Evolutionary conservation across 2,888 invertebrate genomes (phyloP).

Genomic region (Lasioglossum lativentre): DNA sequence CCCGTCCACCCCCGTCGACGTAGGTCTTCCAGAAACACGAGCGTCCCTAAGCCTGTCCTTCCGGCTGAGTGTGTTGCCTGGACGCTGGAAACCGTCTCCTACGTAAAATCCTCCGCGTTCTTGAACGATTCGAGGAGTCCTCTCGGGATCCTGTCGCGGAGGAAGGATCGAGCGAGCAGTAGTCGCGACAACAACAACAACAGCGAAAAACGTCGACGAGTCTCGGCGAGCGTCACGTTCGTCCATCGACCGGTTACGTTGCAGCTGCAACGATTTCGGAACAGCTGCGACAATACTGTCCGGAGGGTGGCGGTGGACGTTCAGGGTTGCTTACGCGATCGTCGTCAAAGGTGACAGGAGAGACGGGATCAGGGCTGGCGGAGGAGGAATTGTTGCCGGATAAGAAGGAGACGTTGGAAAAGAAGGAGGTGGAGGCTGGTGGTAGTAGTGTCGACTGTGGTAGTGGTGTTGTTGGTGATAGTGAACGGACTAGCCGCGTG

Average conservation of each 20-base stretch:
- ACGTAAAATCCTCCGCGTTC: no score
- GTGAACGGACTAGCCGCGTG: constrained; percentile 29
- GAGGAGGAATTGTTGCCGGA: constrained; percentile 46
- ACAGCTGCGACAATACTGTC: constrained; percentile 63
- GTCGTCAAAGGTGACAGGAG: constrained; percentile 60
- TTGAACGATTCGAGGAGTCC: background rate
- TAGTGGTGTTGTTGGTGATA: constrained; percentile 36
- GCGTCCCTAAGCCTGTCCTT: background rate
- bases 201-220: background rate
- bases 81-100: background rate
- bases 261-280: constrained; percentile 65
- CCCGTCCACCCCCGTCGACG: background rate
- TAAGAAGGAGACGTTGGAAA: constrained; percentile 47
- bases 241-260: constrained; percentile 41
- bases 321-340: constrained; percentile 41
- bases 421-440: constrained; percentile 55
- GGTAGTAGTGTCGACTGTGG: constrained; percentile 34
- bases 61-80: background rate
- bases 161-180: background rate
- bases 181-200: background rate
- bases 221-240: constrained; percentile 19
- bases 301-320: constrained; percentile 48
- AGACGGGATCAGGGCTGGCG: constrained; percentile 28
- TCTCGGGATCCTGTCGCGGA: background rate
- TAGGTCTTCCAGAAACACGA: constrained; percentile 34